phyloP scores from a whole-genome alignment of 2,797 vertebrate species.

The Lepilemur septentrionalis region DNA sequence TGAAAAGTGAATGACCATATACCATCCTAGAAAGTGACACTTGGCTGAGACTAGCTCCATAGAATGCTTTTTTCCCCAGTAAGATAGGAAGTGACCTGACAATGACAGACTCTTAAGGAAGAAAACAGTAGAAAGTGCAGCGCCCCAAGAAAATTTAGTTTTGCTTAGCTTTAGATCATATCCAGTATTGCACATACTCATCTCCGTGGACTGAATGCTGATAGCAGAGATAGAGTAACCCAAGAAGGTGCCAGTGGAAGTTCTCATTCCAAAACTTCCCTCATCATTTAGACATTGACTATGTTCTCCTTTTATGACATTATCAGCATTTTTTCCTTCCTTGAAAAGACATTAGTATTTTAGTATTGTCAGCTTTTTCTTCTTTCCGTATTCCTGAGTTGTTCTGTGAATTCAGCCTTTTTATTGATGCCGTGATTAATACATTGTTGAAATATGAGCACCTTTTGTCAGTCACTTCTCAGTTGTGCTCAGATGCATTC shows the following conservation, averaged over 20 bases:
- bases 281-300: neutral
- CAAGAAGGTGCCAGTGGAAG: slow-evolving; percentile 6
- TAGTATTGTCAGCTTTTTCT: neutral
- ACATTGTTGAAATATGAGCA: neutral
- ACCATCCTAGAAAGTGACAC: neutral
- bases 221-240: neutral
- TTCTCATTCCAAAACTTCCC: neutral
- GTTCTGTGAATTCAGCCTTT: neutral
- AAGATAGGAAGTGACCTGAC: neutral
- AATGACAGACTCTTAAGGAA: neutral
- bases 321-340: neutral
- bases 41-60: slow-evolving; percentile 3
- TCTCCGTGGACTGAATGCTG: neutral
- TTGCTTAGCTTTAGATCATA: neutral
- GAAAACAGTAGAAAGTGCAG: slow-evolving; percentile 7
- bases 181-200: neutral
- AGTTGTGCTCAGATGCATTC: neutral
- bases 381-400: neutral
- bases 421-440: neutral
- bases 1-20: neutral
- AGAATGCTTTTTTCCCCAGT: neutral
- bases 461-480: neutral
- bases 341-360: slow-evolving; percentile 29
- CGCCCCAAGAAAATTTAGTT: neutral
- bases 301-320: slow-evolving; percentile 16